Base-by-base conservation (phyloP, 2,888 invertebrate species). In the Callyntrura sp. region DNA sequence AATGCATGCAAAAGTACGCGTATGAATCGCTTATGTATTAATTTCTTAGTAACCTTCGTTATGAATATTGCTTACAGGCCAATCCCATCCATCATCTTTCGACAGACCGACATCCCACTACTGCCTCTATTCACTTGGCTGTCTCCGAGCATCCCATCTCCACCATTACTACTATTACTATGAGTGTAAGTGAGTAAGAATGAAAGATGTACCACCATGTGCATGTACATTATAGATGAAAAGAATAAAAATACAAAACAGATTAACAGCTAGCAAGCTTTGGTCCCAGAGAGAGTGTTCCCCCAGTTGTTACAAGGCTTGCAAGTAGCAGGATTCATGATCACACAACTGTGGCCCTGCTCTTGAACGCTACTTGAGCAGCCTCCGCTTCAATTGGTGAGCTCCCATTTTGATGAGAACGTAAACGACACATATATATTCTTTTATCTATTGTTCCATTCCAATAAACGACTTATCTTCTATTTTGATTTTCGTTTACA, bases 31-130 rank as follows among this genome's bases (percentile, higher is more conserved):
- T 23, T 51, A 48, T 14, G 51, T 12, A 20, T 3, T 8, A 14
- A 12, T 43, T 65, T 62, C 51, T 88, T 6, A 35, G 83, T 28
- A 88, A 25, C 76, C 45, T 65, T 48, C 62, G 78, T 70, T 65
- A 85, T 85, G 85, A 85, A 85, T 85, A 85, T 85, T 76, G 81
- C 87, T 87, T 87, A 70, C 87, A 87, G 70, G 81, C 87, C 81
- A 87, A 87, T 87, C 87, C 87, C 87, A 87, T 87, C 51, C 87
- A 87, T 87, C 87, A 87, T 87, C 23, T 87, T 87, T 87, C 87
- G 87, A 87, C 87, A 87, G 87, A 81, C 81, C 68, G 87, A 87
- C 87, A 87, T 87, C 87, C 87, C 87, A 81, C 87, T 25, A 81
- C 35, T 35, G 23, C 70, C 51, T 81, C 87, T 55, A 87, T 57